Percentiles rank a stretch among this genome's conserved stretches.
These are phyloP conservation scores for Cromileptes altivelis DNA, from an alignment of 2,113 vertebrate species.

Conservation along the genomic window DNA sequence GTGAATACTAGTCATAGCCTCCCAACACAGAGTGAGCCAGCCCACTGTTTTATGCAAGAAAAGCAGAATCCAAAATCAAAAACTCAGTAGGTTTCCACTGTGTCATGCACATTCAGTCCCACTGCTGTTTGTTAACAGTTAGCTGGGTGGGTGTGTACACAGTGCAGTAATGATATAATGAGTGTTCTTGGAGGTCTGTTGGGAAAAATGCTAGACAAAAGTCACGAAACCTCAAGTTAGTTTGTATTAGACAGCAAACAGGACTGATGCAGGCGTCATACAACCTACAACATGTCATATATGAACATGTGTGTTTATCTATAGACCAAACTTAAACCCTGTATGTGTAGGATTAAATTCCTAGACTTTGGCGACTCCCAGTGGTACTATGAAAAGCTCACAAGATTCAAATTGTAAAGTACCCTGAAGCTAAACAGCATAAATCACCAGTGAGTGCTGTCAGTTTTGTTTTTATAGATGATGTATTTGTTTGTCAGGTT, in stretches of 20 bases:
- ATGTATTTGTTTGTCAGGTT: not conserved
- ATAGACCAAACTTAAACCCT: not conserved
- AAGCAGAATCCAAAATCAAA: not conserved
- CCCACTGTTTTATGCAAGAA: not conserved
- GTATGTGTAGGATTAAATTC: not conserved
- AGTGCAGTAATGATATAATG: not conserved
- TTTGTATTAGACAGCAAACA: not conserved
- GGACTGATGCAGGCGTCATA: not conserved
- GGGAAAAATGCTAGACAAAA: constrained; percentile 11
- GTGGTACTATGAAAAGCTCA: not conserved
- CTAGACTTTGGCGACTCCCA: constrained; percentile 21
- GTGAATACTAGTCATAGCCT: not conserved
- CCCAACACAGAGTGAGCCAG: not conserved
- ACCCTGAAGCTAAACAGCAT: too few species aligned
- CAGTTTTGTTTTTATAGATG: not conserved
- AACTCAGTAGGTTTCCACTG: not conserved
- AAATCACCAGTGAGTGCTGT: not conserved
- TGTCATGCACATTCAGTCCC: not conserved
- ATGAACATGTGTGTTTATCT: not conserved
- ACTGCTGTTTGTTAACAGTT: not conserved
- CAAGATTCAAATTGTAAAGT: not conserved
- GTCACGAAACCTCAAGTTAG: constrained; percentile 8
- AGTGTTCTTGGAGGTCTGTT: not conserved
- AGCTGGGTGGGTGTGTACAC: not conserved
- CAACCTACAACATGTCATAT: too few species aligned